Evolutionary conservation across 2,888 invertebrate genomes (phyloP).

Genomic region (Cheilosia pagana): DNA sequence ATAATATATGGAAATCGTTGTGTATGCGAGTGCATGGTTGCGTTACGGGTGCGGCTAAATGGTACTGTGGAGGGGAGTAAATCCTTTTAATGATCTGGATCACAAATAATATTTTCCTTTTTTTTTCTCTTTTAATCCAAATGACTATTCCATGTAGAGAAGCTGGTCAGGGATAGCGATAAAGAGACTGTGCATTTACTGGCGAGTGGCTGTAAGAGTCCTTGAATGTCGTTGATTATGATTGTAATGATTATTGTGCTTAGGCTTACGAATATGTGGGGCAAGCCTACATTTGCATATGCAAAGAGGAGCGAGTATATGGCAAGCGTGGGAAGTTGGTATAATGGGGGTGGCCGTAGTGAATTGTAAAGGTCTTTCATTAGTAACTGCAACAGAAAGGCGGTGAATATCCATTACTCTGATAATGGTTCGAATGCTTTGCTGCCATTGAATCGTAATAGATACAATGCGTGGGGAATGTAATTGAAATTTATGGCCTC

Average conservation of each 20-base stretch:
- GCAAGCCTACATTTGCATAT: slow-evolving; percentile 54
- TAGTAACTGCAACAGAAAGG: slow-evolving; percentile 18
- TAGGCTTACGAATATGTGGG: slow-evolving; percentile 36
- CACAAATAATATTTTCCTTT: slow-evolving; percentile 33
- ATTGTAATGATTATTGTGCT: slow-evolving; percentile 59
- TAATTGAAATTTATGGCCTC: too few species aligned
- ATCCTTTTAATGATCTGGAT: slow-evolving; percentile 70
- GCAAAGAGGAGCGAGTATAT: slow-evolving; percentile 12
- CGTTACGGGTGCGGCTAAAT: slow-evolving; percentile 4
- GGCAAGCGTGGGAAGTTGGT: slow-evolving; percentile 16
- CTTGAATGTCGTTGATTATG: slow-evolving; percentile 64
- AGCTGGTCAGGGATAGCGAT: slow-evolving; percentile 22
- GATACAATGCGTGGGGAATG: too few species aligned
- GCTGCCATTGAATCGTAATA: too few species aligned
- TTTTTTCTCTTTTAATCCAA: slow-evolving; percentile 43
- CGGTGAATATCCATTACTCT: background rate
- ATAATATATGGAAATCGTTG: slow-evolving; percentile 66
- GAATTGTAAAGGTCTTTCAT: slow-evolving; percentile 37
- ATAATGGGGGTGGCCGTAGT: slow-evolving; percentile 14
- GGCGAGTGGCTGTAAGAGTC: slow-evolving; percentile 3
- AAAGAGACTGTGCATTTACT: background rate
- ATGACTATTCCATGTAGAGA: slow-evolving; percentile 43
- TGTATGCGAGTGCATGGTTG: slow-evolving; percentile 16
- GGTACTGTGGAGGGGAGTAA: slow-evolving; percentile 31
- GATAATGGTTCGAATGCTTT: background rate